A percentile compares a stretch with the other conserved stretches of the same genome.
Conservation (phyloP, 2,797 vertebrate genomes). For the Borostomias antarcticus region DNA sequence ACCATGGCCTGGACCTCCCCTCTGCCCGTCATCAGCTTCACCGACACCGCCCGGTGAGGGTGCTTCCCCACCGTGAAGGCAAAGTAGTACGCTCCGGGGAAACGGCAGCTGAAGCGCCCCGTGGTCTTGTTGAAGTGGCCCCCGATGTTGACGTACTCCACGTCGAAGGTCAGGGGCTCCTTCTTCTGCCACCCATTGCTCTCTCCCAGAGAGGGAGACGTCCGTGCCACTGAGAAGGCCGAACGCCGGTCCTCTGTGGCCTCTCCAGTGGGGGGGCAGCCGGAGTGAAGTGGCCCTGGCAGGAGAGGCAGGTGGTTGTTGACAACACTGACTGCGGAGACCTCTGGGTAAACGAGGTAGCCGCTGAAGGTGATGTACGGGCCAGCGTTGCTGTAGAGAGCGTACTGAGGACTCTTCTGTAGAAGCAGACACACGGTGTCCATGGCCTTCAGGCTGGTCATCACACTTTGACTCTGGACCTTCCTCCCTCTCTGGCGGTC, state of each 20-base stretch:
- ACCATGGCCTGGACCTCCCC: slow-evolving; percentile 82
- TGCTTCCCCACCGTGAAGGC: slow-evolving; percentile 83
- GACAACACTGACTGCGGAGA: slow-evolving; percentile 45
- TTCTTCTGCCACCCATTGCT: slow-evolving; percentile 52
- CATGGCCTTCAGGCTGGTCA: slow-evolving; percentile 74
- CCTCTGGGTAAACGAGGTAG: slow-evolving; percentile 76
- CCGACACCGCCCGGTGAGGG: slow-evolving; percentile 76
- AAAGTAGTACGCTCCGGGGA: slow-evolving; percentile 79
- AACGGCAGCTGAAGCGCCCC: slow-evolving; percentile 73
- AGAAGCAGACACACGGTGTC: slow-evolving; percentile 78
- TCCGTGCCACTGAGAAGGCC: slow-evolving; percentile 81
- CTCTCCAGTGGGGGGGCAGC: slow-evolving; percentile 59
- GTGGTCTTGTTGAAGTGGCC: slow-evolving; percentile 78
- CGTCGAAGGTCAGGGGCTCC: slow-evolving; percentile 75
- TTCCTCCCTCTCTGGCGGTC: slow-evolving; percentile 76
- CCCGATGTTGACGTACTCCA: slow-evolving; percentile 82
- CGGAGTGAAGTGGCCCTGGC: slow-evolving; percentile 40
- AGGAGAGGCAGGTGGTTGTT: slow-evolving; percentile 68
- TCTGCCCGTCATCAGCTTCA: slow-evolving; percentile 80
- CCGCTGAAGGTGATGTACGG: slow-evolving; percentile 82
- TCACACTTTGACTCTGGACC: slow-evolving; percentile 79
- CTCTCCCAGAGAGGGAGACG: slow-evolving; percentile 71
- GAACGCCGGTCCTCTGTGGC: slow-evolving; percentile 60
- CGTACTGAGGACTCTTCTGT: slow-evolving; percentile 73
- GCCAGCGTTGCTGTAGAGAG: slow-evolving; percentile 78